Evolutionary conservation across 2,113 vertebrate genomes (phyloP), one percentile per base, ranked within the genome.

Genomic region (Calypte anna): DNA sequence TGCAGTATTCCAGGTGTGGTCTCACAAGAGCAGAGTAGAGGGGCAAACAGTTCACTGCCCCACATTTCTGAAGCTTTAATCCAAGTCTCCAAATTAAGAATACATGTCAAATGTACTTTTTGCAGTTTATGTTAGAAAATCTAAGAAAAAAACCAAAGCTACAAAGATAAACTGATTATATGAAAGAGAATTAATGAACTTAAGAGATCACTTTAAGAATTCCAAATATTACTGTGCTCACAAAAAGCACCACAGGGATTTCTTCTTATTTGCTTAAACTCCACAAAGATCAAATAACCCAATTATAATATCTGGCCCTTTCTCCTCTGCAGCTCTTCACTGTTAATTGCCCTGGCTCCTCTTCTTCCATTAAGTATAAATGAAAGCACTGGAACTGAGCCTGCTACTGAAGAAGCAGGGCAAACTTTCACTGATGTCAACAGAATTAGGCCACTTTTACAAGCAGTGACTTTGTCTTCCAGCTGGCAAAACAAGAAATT

Each of bases 271-370:
- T 95, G 80, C 84, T 92, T 93, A 78, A 91, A 86, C 50, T 91
- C 80, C 9, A 1, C 14, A 77, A 90, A 90, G 80, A 95, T 90
- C 57, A 93, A 96, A 89, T 62, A 95, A 95, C 9, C 55, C 36
- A 80, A 82, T 93, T 94, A 87, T 62, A 95, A 46, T 91, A 93
- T 92, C 67, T 89, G 66, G 74, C 81, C 81, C 74, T 85, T 95
- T 66, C 55, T 94, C 25, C 67, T 87, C 74, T 80, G 62, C 81
- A 79, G 76, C 38, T 54, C 55, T 93, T 94, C 74, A 38, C 15
- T 76, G 58, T 89, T 95, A 95, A 92, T 95, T 97, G 90, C 84
- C 51, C 87, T 93, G 93, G 90, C 85, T 96, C 46, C 62, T n/a
- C 50, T 51, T 91, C 80, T 91, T 92, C 55, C 23, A 73, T 63